Percentiles rank a stretch among this genome's conserved stretches.
Evolutionary conservation across 2,888 invertebrate genomes (phyloP).

Genomic region (Agrochola lychnidis): DNA sequence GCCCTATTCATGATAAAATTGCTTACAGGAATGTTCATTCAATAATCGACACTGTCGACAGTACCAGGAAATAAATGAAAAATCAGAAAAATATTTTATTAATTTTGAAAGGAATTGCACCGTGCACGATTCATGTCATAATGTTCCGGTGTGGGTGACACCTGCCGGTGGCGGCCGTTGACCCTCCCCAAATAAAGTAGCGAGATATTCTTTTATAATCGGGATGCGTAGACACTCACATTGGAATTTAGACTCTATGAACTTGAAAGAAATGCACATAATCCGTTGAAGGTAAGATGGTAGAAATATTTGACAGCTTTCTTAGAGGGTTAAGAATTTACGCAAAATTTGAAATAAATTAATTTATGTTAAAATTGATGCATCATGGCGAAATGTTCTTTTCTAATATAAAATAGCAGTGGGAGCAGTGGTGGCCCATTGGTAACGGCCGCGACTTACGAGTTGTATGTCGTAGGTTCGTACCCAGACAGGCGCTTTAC

Average conservation of each 20-base stretch:
- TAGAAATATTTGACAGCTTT: constrained; percentile 18
- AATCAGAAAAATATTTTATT: constrained; percentile 47
- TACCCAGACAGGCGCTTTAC: too few relatives aligned
- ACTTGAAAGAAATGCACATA: not conserved
- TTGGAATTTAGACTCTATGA: constrained; percentile 28
- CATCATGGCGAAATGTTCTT: not conserved
- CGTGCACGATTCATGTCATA: constrained; percentile 59
- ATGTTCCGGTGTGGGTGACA: constrained; percentile 60
- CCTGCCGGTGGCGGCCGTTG: constrained; percentile 56
- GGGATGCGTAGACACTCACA: constrained; percentile 5
- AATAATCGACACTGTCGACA: constrained; percentile 14
- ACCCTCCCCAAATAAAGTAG: constrained; percentile 52
- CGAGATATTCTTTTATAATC: constrained; percentile 51
- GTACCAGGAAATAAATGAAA: constrained; percentile 42
- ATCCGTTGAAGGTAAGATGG: not conserved
- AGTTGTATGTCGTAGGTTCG: too few relatives aligned
- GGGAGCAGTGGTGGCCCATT: too few relatives aligned
- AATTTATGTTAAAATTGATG: constrained; percentile 11
- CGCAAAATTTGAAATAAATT: constrained; percentile 29
- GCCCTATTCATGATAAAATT: constrained; percentile 3
- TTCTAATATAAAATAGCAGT: not conserved
- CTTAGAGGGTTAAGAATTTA: constrained; percentile 32
- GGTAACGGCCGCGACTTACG: too few relatives aligned
- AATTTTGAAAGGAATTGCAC: constrained; percentile 59
- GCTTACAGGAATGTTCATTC: not conserved